These are phyloP conservation scores for Harmothoe impar DNA, from an alignment of 2,888 invertebrate species.

Conservation along the genomic window DNA sequence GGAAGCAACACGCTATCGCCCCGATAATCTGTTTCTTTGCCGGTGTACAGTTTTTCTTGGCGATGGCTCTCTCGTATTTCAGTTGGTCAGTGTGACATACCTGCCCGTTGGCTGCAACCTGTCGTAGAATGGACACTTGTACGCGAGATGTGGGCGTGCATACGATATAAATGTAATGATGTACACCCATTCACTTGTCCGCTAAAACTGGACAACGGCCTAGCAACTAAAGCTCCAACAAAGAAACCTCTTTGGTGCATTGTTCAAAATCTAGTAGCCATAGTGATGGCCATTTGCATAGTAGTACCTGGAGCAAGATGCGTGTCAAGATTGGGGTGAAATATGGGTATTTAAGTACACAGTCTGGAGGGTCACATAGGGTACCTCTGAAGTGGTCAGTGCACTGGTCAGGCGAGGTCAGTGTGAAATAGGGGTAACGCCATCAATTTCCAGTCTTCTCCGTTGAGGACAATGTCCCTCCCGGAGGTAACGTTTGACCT, in stretches of 20 bases:
- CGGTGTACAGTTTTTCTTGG: no score
- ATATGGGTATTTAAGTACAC: not conserved
- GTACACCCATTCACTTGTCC: not conserved
- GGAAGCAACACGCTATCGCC: no score
- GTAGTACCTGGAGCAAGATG: not conserved
- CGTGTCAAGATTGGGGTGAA: slow-evolving; percentile 9
- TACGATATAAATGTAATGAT: not conserved
- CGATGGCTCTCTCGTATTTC: no score
- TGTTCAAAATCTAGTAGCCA: not conserved
- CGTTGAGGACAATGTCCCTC: not conserved
- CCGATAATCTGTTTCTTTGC: no score
- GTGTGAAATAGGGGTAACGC: not conserved
- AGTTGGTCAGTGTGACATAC: no score
- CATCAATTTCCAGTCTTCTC: slow-evolving; percentile 21
- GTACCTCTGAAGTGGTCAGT: not conserved
- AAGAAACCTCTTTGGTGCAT: not conserved
- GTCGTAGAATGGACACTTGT: not conserved
- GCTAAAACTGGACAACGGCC: not conserved
- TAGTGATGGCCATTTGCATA: not conserved
- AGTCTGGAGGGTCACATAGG: not conserved
- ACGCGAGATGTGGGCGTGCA: not conserved
- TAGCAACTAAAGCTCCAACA: not conserved
- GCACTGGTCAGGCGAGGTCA: not conserved
- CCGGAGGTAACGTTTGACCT: slow-evolving; percentile 2
- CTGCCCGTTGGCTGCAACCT: not conserved